Evolutionary conservation across 92 coral and sea anemone species (phyloP).

Genomic region (Umimayanthus kanabou): DNA sequence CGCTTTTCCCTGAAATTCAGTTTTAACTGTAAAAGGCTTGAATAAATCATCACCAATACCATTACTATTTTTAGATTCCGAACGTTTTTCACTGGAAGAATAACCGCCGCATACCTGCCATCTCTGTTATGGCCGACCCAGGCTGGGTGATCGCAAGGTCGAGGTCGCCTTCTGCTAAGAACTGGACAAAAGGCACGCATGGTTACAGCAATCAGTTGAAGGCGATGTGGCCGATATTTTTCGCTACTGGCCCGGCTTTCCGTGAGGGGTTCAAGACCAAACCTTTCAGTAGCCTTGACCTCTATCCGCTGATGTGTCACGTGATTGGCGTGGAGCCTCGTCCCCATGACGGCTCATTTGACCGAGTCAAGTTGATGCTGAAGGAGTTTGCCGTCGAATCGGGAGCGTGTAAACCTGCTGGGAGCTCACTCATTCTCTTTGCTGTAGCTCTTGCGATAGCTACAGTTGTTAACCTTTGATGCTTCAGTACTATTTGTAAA

Average conservation of each 20-base stretch:
- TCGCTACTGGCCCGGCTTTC: conserved; percentile 59
- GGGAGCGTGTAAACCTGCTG: background rate
- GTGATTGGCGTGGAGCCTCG: conserved; percentile 42
- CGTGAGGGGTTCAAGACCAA: conserved; percentile 46
- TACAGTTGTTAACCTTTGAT: background rate
- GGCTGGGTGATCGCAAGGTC: conserved; percentile 67
- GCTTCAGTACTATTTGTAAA: background rate
- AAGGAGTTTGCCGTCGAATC: conserved; percentile 20
- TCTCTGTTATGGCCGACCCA: conserved; percentile 66
- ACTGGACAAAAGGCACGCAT: conserved; percentile 45
- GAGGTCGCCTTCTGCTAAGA: conserved; percentile 7
- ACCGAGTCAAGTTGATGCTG: conserved; percentile 66
- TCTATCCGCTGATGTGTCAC: conserved; percentile 57
- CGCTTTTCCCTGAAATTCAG: too few relatives aligned
- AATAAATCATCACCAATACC: too few relatives aligned
- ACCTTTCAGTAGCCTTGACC: conserved; percentile 41
- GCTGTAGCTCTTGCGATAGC: background rate
- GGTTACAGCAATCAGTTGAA: conserved; percentile 46
- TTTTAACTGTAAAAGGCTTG: too few relatives aligned
- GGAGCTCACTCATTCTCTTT: background rate
- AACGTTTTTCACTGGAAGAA: conserved; percentile 78
- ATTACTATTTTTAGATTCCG: conserved; percentile 39
- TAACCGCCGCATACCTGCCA: conserved; percentile 87
- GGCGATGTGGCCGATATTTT: conserved; percentile 58
- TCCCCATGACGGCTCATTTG: conserved; percentile 72